Evolutionary conservation across 2,888 invertebrate genomes (phyloP), one percentile per base, ranked within the genome.

Genomic region (Orgyia antiqua): DNA sequence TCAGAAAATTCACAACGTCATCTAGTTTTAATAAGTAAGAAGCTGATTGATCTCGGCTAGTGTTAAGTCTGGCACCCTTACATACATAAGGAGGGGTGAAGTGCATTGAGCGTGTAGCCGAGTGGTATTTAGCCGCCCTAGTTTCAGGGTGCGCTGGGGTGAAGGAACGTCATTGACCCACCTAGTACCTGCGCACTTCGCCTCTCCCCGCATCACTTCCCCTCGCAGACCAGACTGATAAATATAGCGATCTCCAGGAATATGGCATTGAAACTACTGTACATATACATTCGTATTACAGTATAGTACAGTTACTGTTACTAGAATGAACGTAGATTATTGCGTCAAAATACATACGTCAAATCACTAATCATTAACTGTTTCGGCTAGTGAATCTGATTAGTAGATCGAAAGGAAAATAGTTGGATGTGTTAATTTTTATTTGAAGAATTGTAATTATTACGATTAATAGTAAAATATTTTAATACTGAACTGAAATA

Each of bases 141-240:
- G 58, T 80, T 84, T 71, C 68, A 65, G 63, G 68, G 67, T 54
- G 59, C 46, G 50, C 53, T 27, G 54, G 68, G 79, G 74, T 77
- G 65, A 79, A 77, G 56, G 73, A 74, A 67, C 79, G 79, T 71
- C 76, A 74, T 75, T 68, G 79, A 79, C 79, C 79, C 65, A 76
- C 58, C 72, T 72, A 68, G 67, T 68, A 69, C 71, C 73, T 68
- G 69, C 69, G 71, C 65, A 51, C 40, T 47, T 39, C 40, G 36
- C 45, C 43, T 51, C 48, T 36, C 46, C 47, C 45, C 51, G 21
- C 47, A 45, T 44, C 51, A 18, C 27, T n/a, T 33, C 24, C 31
- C 11, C 10, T 23, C n/a, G 32, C 31, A 39, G 35, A 32, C 45
- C 43, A 52, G 52, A 60, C 67, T 66, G 70, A 69, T 69, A 72